Percentiles rank a stretch among this genome's conserved stretches.
Conservation (phyloP, 1,140 invertebrate genomes). For the Tetragonula clypearis region DNA sequence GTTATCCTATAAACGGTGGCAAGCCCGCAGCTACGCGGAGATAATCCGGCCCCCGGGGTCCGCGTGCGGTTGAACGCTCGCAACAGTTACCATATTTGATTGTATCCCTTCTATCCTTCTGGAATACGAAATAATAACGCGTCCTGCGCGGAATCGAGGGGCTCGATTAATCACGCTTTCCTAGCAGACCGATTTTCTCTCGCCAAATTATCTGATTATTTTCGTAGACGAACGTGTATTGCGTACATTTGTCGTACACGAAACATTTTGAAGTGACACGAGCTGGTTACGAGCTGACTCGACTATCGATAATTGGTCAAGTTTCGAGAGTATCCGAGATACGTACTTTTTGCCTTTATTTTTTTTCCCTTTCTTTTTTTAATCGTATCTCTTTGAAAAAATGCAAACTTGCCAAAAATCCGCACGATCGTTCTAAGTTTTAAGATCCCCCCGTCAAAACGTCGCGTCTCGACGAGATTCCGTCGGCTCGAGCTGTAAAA, state of each 20-base stretch:
- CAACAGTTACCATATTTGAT: slow-evolving; percentile 81
- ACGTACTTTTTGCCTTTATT: no score
- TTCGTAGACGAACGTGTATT: no score
- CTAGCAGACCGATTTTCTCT: not conserved
- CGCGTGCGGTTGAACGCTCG: slow-evolving; percentile 79
- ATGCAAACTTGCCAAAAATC: no score
- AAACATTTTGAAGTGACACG: not conserved
- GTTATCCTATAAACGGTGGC: slow-evolving; percentile 80
- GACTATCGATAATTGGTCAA: no score
- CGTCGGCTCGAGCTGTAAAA: not conserved
- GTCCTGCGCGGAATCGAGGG: not conserved
- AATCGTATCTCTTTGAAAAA: no score
- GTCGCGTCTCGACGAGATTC: not conserved
- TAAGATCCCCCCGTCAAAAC: no score
- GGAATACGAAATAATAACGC: slow-evolving; percentile 71
- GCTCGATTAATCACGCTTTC: slow-evolving; percentile 30
- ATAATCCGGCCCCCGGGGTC: slow-evolving; percentile 79
- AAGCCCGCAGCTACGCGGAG: slow-evolving; percentile 64
- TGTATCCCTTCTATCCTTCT: slow-evolving; percentile 67
- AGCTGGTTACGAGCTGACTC: no score
- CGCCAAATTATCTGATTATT: no score
- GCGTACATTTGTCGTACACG: not conserved
- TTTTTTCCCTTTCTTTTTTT: no score
- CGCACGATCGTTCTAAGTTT: no score
- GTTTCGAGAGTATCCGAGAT: no score